These are phyloP conservation scores for Leucosticte australis DNA, from an alignment of 2,113 vertebrate species.

Conservation along the genomic window DNA sequence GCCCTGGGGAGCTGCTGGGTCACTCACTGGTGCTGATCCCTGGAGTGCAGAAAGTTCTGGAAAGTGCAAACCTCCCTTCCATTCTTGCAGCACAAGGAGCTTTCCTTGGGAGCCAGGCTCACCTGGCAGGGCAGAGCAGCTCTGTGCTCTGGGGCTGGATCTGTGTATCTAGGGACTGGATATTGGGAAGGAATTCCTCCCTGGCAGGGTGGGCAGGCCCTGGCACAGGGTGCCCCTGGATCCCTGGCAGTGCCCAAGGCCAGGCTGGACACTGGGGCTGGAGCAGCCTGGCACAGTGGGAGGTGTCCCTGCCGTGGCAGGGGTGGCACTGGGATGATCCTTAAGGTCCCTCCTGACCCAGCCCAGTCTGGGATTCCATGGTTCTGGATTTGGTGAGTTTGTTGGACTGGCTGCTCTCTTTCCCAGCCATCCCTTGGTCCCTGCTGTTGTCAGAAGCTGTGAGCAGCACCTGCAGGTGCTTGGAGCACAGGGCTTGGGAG, in stretches of 20 bases:
- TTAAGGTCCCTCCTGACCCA: not conserved
- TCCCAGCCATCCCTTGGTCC: not conserved
- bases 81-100: not conserved
- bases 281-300: not conserved
- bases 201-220: not conserved
- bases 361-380: not conserved
- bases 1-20: not conserved
- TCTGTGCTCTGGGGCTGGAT: too few species aligned
- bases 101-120: not conserved
- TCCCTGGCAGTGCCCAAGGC: not conserved
- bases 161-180: rapidly evolving
- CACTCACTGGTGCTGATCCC: not conserved
- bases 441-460: not conserved
- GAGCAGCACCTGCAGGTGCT: not conserved
- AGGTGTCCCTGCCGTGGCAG: not conserved
- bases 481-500: not conserved
- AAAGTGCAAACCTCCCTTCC: not conserved
- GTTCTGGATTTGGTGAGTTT: not conserved
- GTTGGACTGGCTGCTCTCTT: not conserved
- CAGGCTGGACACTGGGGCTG: not conserved
- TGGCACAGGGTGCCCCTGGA: not conserved
- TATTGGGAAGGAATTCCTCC: not conserved
- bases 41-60: not conserved
- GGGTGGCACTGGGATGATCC: not conserved
- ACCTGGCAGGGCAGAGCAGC: not conserved